Evolutionary conservation across 1,140 invertebrate genomes (phyloP).

Genomic region (Drosophila sproati): DNA sequence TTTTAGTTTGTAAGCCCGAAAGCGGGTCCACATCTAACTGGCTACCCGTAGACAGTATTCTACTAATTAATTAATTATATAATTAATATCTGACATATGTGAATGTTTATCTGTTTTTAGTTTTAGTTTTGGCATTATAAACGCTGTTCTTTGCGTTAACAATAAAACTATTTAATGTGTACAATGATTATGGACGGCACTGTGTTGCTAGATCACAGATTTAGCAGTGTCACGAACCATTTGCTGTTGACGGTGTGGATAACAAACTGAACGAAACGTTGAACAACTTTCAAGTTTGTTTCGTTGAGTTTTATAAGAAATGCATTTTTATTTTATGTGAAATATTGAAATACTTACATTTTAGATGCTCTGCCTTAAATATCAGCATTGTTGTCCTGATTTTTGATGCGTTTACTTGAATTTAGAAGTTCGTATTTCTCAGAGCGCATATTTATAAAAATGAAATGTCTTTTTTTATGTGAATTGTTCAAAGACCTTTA

Average conservation of each 20-base stretch:
- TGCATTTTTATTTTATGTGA: too few relatives aligned
- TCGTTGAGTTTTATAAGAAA: not conserved
- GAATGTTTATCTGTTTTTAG: conserved; percentile 37
- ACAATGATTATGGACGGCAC: not conserved
- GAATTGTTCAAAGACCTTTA: conserved; percentile 71
- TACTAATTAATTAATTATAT: conserved; percentile 43
- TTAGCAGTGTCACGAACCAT: conserved; percentile 10
- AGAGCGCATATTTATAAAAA: too few relatives aligned
- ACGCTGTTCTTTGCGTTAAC: conserved; percentile 19
- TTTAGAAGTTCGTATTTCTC: not conserved
- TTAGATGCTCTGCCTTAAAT: too few relatives aligned
- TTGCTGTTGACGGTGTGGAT: not conserved
- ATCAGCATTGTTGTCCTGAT: too few relatives aligned
- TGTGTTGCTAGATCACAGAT: not conserved
- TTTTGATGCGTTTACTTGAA: too few relatives aligned
- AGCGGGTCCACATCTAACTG: conserved; percentile 8
- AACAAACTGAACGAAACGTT: conserved; percentile 1
- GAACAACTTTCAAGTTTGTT: too few relatives aligned
- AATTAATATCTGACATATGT: conserved; percentile 32
- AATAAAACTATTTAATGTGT: conserved; percentile 12
- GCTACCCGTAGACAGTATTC: conserved; percentile 54
- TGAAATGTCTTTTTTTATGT: not conserved
- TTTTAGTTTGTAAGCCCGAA: conserved; percentile 53
- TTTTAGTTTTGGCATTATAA: conserved; percentile 19
- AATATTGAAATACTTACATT: too few relatives aligned